These are phyloP conservation scores for Leptodactylus fallax DNA, from an alignment of 2,797 vertebrate species.

Conservation along the genomic window DNA sequence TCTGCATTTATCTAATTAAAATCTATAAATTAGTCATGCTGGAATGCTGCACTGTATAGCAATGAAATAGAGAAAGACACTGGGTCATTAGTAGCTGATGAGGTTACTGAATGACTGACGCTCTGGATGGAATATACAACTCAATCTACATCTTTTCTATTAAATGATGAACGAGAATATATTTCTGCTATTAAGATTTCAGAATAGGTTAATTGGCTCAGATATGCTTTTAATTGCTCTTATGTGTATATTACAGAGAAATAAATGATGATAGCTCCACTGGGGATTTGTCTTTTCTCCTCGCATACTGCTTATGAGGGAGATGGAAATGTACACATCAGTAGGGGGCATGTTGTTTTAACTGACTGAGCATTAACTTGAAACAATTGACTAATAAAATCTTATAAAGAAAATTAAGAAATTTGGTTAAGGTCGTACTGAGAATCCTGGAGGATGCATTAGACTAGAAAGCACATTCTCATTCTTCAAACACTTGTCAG, in stretches of 20 bases:
- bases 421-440: conserved; percentile 40
- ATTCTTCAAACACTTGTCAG: conserved; percentile 38
- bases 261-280: conserved; percentile 31
- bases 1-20: conserved; percentile 40
- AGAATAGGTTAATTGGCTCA: conserved; percentile 56
- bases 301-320: conserved; percentile 24
- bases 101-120: conserved; percentile 23
- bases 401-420: conserved; percentile 44
- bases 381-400: conserved; percentile 54
- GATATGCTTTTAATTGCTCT: conserved; percentile 48
- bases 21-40: conserved; percentile 21
- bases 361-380: conserved; percentile 42
- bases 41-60: background rate
- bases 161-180: conserved; percentile 30
- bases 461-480: conserved; percentile 16
- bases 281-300: conserved; percentile 37
- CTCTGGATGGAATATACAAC: conserved; percentile 12
- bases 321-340: conserved; percentile 35
- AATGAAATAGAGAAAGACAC: conserved; percentile 19
- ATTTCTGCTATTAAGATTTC: conserved; percentile 27
- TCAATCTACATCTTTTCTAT: conserved; percentile 14
- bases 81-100: conserved; percentile 35
- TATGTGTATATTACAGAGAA: conserved; percentile 42
- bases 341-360: conserved; percentile 44
- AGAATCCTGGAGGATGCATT: conserved; percentile 35